Evolutionary conservation across 92 coral and sea anemone genomes (phyloP), one percentile per base, ranked within the genome.

Genomic region (Virgularia gustaviana): DNA sequence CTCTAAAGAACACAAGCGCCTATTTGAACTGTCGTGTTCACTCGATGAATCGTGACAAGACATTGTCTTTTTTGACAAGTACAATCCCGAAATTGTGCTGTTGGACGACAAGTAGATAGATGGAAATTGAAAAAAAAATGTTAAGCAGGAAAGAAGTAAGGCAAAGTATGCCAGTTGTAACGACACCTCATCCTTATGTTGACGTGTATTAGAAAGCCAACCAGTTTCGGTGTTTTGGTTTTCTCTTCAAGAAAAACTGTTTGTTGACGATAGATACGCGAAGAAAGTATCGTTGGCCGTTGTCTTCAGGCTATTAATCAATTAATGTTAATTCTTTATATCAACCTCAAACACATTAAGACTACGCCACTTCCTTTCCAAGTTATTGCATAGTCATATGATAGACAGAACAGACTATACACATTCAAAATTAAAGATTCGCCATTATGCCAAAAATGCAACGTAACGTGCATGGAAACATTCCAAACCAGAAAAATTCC

Each of bases 271-370:
- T 15, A 4, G 55, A 4, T 15, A 4, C 3, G 55, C n/a, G n/a
- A 15, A 47, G 3, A 15, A 47, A 47, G 5, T 4, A n/a, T n/a
- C n/a, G n/a, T n/a, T n/a, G n/a, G 3, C 6, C 15, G 55, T 47
- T 47, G 63, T 57, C 24, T 28, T 19, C 30, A 19, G 52, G 33
- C 4, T 1, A 33, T 18, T 19, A 30, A 39, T 35, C 10, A 51
- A 51, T 51, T 6, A 49, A 49, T 62, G 18, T 16, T 42, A 42
- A 66, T 66, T 66, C 57, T 66, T 60, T 15, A 47, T 57, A 47
- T 33, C 58, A 66, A 1, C 19, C 36, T 44, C 57, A 7, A 43
- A 29, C 75, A 49, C 41, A 68, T 49, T 49, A 49, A 29, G 59
- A 68, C 73, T 2, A 29, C 39, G 9, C 43, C 60, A 16, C 47